Percentiles rank a stretch among this genome's conserved stretches.
Evolutionary conservation across 2,888 invertebrate species (phyloP).

Genomic region (Alsophila aescularia): DNA sequence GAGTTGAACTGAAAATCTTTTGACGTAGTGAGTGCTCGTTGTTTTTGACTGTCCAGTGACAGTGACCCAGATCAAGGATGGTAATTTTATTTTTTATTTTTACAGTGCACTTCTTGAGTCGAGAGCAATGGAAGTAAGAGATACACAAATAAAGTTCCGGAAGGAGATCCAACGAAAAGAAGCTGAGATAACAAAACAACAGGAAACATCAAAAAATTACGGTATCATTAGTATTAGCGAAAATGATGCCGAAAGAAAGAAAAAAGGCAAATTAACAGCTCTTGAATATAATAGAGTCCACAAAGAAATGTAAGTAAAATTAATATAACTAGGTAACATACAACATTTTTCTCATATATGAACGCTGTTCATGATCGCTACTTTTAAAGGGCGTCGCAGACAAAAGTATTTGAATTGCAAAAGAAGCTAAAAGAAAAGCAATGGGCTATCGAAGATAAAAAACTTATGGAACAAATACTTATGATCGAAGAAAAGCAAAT

Average conservation of each 20-base stretch:
- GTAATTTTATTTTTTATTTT: not conserved
- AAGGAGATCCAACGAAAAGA: conserved; percentile 47
- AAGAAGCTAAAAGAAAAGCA: conserved; percentile 39
- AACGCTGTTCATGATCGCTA: not conserved
- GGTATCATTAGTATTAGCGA: conserved; percentile 13
- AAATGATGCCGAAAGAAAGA: conserved; percentile 9
- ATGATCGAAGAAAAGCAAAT: conserved; percentile 40
- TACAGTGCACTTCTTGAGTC: conserved; percentile 59
- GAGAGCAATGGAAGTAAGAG: conserved; percentile 58
- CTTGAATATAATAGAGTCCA: conserved; percentile 49
- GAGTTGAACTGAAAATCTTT: no score
- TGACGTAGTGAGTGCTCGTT: no score
- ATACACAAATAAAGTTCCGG: conserved; percentile 56
- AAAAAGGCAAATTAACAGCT: conserved; percentile 30
- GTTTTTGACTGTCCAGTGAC: no score
- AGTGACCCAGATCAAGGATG: no score
- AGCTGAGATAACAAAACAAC: conserved; percentile 35
- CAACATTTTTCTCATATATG: no score
- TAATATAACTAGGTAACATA: not conserved
- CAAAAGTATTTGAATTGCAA: conserved; percentile 36
- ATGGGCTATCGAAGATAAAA: conserved; percentile 39
- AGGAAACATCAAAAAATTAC: conserved; percentile 17
- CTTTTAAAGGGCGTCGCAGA: conserved; percentile 39
- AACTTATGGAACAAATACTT: conserved; percentile 42
- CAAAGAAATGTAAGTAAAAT: conserved; percentile 52